These are phyloP conservation scores for Rhorus exstirpatorius DNA, from an alignment of 2,888 invertebrate genomes.

Conservation along the genomic window DNA sequence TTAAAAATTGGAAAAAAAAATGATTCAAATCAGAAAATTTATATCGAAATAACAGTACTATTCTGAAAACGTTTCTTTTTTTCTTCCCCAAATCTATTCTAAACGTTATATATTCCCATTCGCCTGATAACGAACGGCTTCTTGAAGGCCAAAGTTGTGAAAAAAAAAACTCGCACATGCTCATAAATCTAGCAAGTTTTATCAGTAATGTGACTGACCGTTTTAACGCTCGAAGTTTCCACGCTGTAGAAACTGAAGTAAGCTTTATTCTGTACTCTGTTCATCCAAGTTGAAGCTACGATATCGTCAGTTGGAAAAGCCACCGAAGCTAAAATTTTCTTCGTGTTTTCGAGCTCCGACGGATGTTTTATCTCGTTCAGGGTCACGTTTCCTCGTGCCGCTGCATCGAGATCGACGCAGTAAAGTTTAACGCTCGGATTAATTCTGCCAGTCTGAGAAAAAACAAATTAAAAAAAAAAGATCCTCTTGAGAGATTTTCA, in stretches of 20 bases:
- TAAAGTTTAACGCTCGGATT: slow-evolving; percentile 90
- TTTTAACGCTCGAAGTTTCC: slow-evolving; percentile 78
- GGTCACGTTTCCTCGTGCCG: slow-evolving; percentile 79
- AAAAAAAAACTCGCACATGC: too few relatives aligned
- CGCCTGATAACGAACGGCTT: too few relatives aligned
- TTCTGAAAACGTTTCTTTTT: too few relatives aligned
- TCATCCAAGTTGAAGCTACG: slow-evolving; percentile 94
- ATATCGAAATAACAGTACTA: too few relatives aligned
- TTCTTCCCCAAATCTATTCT: too few relatives aligned
- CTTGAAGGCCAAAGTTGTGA: too few relatives aligned
- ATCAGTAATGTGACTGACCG: slow-evolving; percentile 73
- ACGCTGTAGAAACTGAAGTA: slow-evolving; percentile 89
- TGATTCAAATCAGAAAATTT: too few relatives aligned
- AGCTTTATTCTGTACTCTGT: slow-evolving; percentile 94
- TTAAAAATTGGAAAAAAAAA: too few relatives aligned
- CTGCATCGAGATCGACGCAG: slow-evolving; percentile 87
- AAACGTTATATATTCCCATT: too few relatives aligned
- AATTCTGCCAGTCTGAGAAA: slow-evolving; percentile 88
- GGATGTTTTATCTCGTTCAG: slow-evolving; percentile 84
- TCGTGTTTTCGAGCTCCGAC: slow-evolving; percentile 80
- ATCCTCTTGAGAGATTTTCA: not conserved
- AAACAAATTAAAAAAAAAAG: not conserved
- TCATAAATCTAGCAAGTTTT: not conserved
- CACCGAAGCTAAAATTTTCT: slow-evolving; percentile 90
- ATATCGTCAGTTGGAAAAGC: slow-evolving; percentile 91